phyloP scores from a whole-genome alignment of 2,888 invertebrate species.

The Pyrgus malvae region DNA sequence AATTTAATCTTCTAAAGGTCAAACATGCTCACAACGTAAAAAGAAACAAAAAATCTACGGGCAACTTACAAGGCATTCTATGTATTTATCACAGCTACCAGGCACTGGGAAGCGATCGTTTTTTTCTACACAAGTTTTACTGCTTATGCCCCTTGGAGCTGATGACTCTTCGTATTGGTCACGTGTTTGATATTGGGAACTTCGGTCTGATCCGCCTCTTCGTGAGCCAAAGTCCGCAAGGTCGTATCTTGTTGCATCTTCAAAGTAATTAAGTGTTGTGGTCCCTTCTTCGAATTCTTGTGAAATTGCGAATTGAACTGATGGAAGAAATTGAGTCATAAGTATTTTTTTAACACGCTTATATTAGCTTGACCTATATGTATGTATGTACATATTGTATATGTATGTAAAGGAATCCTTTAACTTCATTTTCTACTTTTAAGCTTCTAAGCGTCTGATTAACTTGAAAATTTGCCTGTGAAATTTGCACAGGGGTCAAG shows the following conservation, averaged over 20 bases:
- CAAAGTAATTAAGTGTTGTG: slow-evolving; percentile 13
- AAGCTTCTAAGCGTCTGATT: too few relatives aligned
- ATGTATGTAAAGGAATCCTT: too few relatives aligned
- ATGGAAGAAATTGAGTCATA: neutral
- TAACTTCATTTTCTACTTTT: too few relatives aligned
- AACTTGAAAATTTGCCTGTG: too few relatives aligned
- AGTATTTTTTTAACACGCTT: neutral
- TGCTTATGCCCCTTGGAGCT: slow-evolving; percentile 35
- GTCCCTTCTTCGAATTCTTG: slow-evolving; percentile 7
- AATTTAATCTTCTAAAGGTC: slow-evolving; percentile 2
- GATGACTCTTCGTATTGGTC: slow-evolving; percentile 41
- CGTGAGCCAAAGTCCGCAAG: too few relatives aligned
- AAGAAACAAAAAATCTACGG: neutral
- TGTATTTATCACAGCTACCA: slow-evolving; percentile 88
- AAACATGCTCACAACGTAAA: neutral
- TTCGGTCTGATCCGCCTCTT: slow-evolving; percentile 23
- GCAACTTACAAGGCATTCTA: slow-evolving; percentile 83
- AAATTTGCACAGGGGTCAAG: too few relatives aligned
- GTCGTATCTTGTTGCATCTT: slow-evolving; percentile 4
- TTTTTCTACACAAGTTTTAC: slow-evolving; percentile 82
- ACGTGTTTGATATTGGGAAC: slow-evolving; percentile 38
- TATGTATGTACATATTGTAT: too few relatives aligned
- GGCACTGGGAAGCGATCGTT: slow-evolving; percentile 86
- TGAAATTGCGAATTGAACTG: slow-evolving; percentile 15
- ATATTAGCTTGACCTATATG: too few relatives aligned